phyloP scores from a whole-genome alignment of 2,113 vertebrate genomes.

The Coturnix japonica region DNA sequence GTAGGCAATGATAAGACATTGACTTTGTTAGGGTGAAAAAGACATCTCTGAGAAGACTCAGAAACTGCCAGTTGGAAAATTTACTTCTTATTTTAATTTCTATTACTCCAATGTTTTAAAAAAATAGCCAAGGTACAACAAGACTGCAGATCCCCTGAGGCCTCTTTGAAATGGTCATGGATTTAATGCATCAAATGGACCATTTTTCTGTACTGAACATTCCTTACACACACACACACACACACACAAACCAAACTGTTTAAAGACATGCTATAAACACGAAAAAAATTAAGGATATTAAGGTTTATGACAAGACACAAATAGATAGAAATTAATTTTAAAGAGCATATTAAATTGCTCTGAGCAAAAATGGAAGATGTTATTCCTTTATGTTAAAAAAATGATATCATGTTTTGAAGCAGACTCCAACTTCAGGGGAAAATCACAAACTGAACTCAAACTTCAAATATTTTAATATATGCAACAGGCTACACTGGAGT shows the following conservation, averaged over 20 bases:
- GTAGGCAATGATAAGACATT: not conserved
- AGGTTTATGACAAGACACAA: not conserved
- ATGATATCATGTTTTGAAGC: not conserved
- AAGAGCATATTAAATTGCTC: not conserved
- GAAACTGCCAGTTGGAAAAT: constrained; percentile 27
- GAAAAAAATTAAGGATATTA: not conserved
- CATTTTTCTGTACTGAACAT: not conserved
- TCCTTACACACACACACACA: not conserved
- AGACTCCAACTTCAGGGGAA: not conserved
- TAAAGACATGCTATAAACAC: not conserved
- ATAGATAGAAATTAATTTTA: not conserved
- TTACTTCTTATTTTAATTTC: constrained; percentile 44
- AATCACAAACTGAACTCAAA: not conserved
- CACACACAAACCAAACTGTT: not conserved
- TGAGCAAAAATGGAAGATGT: not conserved
- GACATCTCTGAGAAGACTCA: not conserved
- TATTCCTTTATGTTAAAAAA: not conserved
- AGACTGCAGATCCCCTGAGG: constrained; percentile 12
- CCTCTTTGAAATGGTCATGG: constrained; percentile 7
- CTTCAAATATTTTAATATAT: not conserved
- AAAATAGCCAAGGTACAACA: constrained; percentile 8
- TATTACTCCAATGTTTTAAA: constrained; percentile 32
- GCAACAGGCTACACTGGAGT: not conserved
- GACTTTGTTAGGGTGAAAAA: not conserved
- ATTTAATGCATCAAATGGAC: not conserved